Base-by-base conservation (phyloP, 2,113 vertebrate genomes). In the Gambusia holbrooki region DNA sequence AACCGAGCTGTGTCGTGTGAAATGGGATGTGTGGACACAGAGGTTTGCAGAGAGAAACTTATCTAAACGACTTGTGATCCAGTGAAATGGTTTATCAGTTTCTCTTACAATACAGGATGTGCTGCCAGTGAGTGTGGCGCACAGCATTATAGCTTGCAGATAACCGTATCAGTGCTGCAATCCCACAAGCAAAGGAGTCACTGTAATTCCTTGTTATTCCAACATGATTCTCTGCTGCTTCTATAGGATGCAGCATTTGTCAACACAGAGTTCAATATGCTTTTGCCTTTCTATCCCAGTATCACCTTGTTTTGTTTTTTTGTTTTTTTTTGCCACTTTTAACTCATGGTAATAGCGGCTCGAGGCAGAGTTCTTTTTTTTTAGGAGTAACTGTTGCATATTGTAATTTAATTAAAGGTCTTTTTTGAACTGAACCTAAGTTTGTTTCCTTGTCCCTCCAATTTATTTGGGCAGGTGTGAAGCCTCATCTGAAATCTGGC, bases 1-100 rank as follows among this genome's bases (percentile, higher is more conserved):
- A 66, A 48, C 54, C 19, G 71, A 9, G 48, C 33, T 61, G 37
- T 37, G 68, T 76, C 66, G 22, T 71, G 69, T 61, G 27, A 9
- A 35, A 37, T 33, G 37, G 58, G 15, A 76, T 33, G 83, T 73
- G 67, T 67, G 79, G 69, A 73, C 61, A 62, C 71, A 7, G 51
- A 71, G 40, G 79, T 48, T 72, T 30, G 45, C 42, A 45, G 71
- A 75, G 65, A 83, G 82, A 71, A 73, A 86, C 77, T 85, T 90
- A 73, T 84, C 75, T 71, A 71, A 86, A 84, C 10, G 33, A 83
- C 73, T 83, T 69, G 51, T 72, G 81, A 82, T 80, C 76, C 79
- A 65, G 60, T 66, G 69, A 77, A 89, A 85, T 70, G 73, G 61
- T 77, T 80, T 81, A 79, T 87, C 86, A 37, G 75, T 28, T 83